Conservation (phyloP, 2,888 invertebrate species). For the Coleophora deauratella region DNA sequence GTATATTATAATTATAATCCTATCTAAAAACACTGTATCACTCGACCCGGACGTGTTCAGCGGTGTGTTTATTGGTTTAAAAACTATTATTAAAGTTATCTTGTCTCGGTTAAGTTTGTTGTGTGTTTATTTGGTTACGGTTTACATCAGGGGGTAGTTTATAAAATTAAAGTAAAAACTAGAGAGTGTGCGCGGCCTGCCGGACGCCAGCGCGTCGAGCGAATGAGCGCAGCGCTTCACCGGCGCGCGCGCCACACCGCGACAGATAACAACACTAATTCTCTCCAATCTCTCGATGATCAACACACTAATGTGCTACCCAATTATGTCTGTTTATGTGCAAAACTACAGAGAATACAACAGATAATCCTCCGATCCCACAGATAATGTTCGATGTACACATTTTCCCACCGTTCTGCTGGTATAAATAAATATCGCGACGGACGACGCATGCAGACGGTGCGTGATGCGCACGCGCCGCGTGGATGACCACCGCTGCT, state of each 20-base stretch:
- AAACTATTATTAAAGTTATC: conserved; percentile 11
- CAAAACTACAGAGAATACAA: conserved; percentile 22
- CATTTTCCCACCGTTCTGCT: conserved; percentile 31
- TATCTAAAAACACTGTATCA: conserved; percentile 43
- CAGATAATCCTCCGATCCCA: conserved; percentile 40
- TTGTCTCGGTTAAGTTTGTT: too few relatives aligned
- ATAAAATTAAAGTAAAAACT: conserved; percentile 15
- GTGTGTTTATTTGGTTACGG: conserved; percentile 15
- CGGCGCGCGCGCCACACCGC: conserved; percentile 39
- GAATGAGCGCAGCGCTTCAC: conserved; percentile 7
- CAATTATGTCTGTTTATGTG: conserved; percentile 45
- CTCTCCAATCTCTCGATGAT: conserved; percentile 49
- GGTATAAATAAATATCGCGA: conserved; percentile 32
- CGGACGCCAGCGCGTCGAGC: too few relatives aligned
- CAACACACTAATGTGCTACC: conserved; percentile 28
- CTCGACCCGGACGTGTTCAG: conserved; percentile 28
- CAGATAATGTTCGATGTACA: conserved; percentile 34
- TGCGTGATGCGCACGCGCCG: conserved; percentile 55
- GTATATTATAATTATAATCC: conserved; percentile 28
- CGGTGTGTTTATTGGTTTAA: conserved; percentile 9
- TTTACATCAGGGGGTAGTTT: conserved; percentile 31
- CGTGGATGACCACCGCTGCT: conserved; percentile 31
- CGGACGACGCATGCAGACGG: conserved; percentile 30
- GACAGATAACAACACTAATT: conserved; percentile 29
- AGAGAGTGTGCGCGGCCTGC: conserved; percentile 3